Base-by-base conservation (phyloP, 2,797 vertebrate genomes). In the Manis pentadactyla region DNA sequence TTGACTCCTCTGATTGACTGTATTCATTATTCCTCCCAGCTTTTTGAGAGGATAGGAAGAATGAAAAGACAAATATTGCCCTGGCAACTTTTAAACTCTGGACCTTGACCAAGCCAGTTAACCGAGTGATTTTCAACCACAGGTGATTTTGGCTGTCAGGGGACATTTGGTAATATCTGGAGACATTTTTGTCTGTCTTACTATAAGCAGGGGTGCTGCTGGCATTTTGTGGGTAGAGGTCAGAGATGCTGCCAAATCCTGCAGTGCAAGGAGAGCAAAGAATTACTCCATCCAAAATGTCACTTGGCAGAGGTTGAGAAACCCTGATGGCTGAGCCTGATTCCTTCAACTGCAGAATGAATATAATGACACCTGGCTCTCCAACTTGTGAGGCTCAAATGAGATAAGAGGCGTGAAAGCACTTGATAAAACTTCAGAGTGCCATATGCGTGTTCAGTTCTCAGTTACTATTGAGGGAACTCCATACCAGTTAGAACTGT, bases 371-470 rank as follows among this genome's bases (percentile, higher is more conserved):
- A 27, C 59, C 39, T 25, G 53, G 15, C 39, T 88, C 17, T 21
- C n/a, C 78, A 61, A 31, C n/a, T 25, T 27, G 39, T 37, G 5
- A 53, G 77, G 77, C 23, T 51, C 31, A 11, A 1, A 2, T 4
- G 64, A 69, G 25, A 8, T 21, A 66, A 51, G 59, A 51, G 14
- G 13, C 1, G 9, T 49, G 13, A 37, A 66, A 15, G 11, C 7
- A 71, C 63, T 46, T 68, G 29, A 5, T 53, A 39, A 71, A 31
- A 31, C 83, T 21, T 17, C 18, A 0, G 64, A 10, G 49, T 69
- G 37, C n/a, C 18, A 0, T 18, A 0, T 69, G 37, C 6, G 29
- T 25, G 14, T n/a, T 13, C 34, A 6, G 17, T 2, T 39, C 53
- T 78, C 8, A 2, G 14, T 73, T 10, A 11, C 1, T n/a, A 27